Conservation (phyloP, 1,140 invertebrate genomes). For the Ceratoteleas bidentatus region DNA sequence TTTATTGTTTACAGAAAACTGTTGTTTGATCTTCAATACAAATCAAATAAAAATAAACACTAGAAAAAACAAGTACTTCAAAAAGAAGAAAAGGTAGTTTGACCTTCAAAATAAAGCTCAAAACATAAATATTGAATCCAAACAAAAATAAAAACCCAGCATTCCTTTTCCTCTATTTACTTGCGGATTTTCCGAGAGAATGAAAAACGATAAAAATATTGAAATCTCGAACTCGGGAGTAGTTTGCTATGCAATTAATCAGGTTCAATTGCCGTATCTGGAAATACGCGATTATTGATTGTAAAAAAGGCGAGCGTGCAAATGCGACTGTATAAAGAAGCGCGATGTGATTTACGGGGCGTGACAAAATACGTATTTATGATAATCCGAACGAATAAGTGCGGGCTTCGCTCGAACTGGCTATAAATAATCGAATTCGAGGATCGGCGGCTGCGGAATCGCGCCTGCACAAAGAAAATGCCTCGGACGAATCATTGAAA, state of each 20-base stretch:
- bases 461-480: constrained; percentile 28
- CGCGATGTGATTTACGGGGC: constrained; percentile 20
- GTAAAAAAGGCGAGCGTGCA: constrained; percentile 13
- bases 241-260: constrained; percentile 25
- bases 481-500: constrained; percentile 8
- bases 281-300: constrained; percentile 37
- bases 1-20: too few relatives aligned
- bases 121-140: too few relatives aligned
- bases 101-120: too few relatives aligned
- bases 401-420: constrained; percentile 26
- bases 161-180: too few relatives aligned
- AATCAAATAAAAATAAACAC: too few relatives aligned
- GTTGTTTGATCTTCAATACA: too few relatives aligned
- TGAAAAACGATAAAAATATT: too few relatives aligned
- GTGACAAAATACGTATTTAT: constrained; percentile 38
- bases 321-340: constrained; percentile 39
- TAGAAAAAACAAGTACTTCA: too few relatives aligned
- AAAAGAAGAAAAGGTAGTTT: too few relatives aligned
- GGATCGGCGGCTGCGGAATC: constrained; percentile 20
- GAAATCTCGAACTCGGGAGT: background rate
- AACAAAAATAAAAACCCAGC: too few relatives aligned
- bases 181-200: constrained; percentile 8
- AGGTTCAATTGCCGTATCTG: constrained; percentile 9
- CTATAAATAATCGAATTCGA: constrained; percentile 44
- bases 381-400: constrained; percentile 36